Base-by-base conservation (phyloP, 2,797 vertebrate genomes). In the Tolypeutes matacus region DNA sequence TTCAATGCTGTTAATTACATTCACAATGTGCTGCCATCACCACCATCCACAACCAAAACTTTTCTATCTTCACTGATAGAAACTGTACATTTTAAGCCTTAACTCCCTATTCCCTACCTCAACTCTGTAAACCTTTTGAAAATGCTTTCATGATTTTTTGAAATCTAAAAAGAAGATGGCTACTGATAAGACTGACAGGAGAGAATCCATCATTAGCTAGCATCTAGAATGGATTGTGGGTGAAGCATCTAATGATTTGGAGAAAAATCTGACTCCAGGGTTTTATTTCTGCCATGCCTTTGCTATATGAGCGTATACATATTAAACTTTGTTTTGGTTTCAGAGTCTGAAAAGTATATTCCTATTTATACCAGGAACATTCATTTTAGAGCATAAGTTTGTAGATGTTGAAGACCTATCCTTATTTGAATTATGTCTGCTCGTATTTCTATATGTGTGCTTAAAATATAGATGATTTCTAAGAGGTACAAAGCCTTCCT, bases 381-480 rank as follows among this genome's bases (percentile, higher is more conserved):
- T 94, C 46, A 58, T 91, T 90, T 94, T 75, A 75, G 31, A 75
- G 18, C 18, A 29, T 53, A 75, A 14, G 1, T 51, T 93, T 94
- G 83, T 83, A 82, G 31, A 60, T 53, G 27, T 29, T 83, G 42
- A 93, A 90, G 70, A 60, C 58, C 42, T 91, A 4, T 67, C 36
- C 78, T 84, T 86, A 84, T 42, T 60, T 95, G 76, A 82, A 72
- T 87, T 86, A 23, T 83, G 27, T 82, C 29, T 92, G 81, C 67
- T 67, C 34, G 78, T 76, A 70, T 86, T 88, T 95, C 58, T 67
- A 1, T 72, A 23, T 20, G 5, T 31, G 5, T 73, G 67, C 18
- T 82, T 92, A 89, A 76, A 77, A 80, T 75, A 85, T 84, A 80
- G 73, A 64, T 27, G 18, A 91, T 91, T 87, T 23, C 49, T 49